These are phyloP conservation scores for Ichneumoninae sp. DNA, from an alignment of 2,888 invertebrate genomes.

Conservation along the genomic window DNA sequence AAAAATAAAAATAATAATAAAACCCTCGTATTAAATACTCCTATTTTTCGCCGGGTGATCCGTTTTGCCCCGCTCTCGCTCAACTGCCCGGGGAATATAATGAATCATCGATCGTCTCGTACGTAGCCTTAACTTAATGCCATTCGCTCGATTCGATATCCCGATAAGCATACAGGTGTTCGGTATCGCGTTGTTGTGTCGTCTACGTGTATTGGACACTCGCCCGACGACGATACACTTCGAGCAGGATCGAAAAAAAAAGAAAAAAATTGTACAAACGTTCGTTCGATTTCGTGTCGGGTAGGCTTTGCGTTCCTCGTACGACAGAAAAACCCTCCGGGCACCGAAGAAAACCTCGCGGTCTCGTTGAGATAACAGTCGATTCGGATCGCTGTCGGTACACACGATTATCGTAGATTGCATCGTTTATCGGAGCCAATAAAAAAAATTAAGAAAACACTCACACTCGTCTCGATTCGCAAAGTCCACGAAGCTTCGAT, in stretches of 20 bases:
- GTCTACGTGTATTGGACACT: slow-evolving; percentile 35
- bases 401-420: background rate
- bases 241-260: background rate
- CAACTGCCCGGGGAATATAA: background rate
- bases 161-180: slow-evolving; percentile 58
- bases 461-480: too few relatives aligned
- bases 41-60: background rate
- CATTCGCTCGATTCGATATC: slow-evolving; percentile 20
- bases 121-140: slow-evolving; percentile 20
- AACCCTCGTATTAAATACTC: background rate
- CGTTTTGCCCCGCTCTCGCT: background rate
- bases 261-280: background rate
- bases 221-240: slow-evolving; percentile 3
- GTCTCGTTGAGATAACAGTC: slow-evolving; percentile 33
- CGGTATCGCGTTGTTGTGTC: slow-evolving; percentile 53
- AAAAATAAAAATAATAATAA: background rate
- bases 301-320: too few relatives aligned
- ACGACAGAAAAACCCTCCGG: background rate
- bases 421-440: slow-evolving; percentile 17
- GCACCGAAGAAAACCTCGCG: slow-evolving; percentile 21
- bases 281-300: background rate
- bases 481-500: background rate
- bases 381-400: slow-evolving; percentile 19
- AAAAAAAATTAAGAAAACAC: background rate
- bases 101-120: slow-evolving; percentile 25